Conservation (phyloP, 2,113 vertebrate species). For the Tautogolabrus adspersus region DNA sequence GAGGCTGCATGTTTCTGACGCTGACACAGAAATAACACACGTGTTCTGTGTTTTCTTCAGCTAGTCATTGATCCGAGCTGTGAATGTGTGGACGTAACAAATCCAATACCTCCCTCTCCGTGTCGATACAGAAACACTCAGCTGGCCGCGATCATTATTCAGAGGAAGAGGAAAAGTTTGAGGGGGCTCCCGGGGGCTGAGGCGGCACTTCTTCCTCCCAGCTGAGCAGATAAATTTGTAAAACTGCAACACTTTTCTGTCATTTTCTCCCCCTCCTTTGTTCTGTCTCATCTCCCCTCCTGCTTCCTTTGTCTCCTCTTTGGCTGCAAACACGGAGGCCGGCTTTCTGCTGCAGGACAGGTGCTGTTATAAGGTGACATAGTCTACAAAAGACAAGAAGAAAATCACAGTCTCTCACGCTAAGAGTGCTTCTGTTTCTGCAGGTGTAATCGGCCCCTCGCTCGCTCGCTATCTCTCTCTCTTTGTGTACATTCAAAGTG, state of each 20-base stretch:
- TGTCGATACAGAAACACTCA: constrained; percentile 12
- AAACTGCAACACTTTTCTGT: constrained; percentile 13
- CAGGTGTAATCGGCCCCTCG: constrained; percentile 16
- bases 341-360: constrained; percentile 25
- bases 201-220: constrained; percentile 22
- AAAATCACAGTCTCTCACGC: fast-evolving
- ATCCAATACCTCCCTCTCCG: constrained; percentile 22
- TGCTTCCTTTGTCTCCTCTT: background rate
- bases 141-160: constrained; percentile 23
- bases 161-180: constrained; percentile 11
- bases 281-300: background rate
- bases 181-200: constrained; percentile 7
- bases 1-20: background rate
- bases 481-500: constrained; percentile 22
- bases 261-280: constrained; percentile 13
- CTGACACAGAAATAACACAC: too few species aligned
- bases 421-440: constrained; percentile 7
- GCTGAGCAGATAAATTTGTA: constrained; percentile 27
- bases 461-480: background rate
- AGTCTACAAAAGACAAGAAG: constrained; percentile 32
- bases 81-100: background rate
- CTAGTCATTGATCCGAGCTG: constrained; percentile 41
- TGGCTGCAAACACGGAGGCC: constrained; percentile 42
- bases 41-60: background rate
- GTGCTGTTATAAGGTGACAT: constrained; percentile 42